A percentile compares a stretch with the other conserved stretches of the same genome.
Evolutionary conservation across 2,113 vertebrate genomes (phyloP).

Genomic region (Fregata magnificens): DNA sequence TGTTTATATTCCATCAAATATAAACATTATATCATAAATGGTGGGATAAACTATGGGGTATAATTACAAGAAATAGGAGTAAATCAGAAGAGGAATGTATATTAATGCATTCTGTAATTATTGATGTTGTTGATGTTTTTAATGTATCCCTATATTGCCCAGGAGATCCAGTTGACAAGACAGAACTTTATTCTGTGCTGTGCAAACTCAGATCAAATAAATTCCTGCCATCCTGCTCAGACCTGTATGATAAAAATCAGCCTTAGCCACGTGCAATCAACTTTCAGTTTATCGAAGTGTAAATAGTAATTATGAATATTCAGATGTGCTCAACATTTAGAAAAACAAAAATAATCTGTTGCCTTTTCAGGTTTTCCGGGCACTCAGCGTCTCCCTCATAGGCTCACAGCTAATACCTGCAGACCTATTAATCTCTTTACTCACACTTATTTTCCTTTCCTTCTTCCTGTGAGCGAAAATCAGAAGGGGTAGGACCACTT

Average conservation of each 20-base stretch:
- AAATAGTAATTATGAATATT: constrained; percentile 30
- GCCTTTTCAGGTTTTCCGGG: constrained; percentile 8
- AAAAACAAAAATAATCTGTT: not conserved
- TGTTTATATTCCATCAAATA: not conserved
- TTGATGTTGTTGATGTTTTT: not conserved
- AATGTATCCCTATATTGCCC: not conserved
- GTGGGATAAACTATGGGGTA: not conserved
- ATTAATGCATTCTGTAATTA: not conserved
- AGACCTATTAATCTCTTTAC: not conserved
- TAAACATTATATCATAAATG: not conserved
- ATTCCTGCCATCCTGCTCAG: constrained; percentile 47
- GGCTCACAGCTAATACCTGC: not conserved
- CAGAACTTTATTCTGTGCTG: not conserved
- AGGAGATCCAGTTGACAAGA: not conserved
- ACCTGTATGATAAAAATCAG: constrained; percentile 20
- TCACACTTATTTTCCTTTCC: not conserved
- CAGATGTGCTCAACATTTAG: not conserved
- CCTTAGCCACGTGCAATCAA: not conserved
- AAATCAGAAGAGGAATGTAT: not conserved
- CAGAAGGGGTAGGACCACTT: not conserved
- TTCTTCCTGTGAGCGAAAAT: not conserved
- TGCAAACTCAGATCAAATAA: constrained; percentile 47
- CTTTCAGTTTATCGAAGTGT: not conserved
- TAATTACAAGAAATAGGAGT: not conserved
- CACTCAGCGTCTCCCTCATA: not conserved